These are phyloP conservation scores for Acronicta aceris DNA, from an alignment of 2,888 invertebrate genomes.

Conservation along the genomic window DNA sequence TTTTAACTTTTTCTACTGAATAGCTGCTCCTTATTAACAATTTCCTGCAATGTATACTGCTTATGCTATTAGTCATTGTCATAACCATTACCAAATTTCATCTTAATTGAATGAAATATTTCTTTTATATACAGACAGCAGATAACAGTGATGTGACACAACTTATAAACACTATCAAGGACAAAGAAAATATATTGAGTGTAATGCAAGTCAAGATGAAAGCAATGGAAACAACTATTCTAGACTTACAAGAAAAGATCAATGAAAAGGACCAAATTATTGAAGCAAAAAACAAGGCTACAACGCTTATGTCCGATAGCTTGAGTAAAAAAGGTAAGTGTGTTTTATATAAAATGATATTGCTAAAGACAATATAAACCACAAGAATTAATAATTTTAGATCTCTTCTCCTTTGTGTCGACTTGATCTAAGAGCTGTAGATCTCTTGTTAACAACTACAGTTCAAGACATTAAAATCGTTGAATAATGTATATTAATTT, in stretches of 20 bases:
- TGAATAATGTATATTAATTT: not conserved
- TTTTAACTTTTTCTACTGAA: too few species aligned
- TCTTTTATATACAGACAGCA: slow-evolving; percentile 59
- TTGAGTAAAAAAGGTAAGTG: slow-evolving; percentile 90
- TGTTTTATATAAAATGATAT: not conserved
- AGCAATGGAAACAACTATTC: slow-evolving; percentile 92
- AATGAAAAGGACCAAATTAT: slow-evolving; percentile 95
- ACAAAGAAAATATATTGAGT: slow-evolving; percentile 82
- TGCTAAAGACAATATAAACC: not conserved
- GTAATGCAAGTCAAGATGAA: slow-evolving; percentile 83
- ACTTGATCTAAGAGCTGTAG: not conserved
- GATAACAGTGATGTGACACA: slow-evolving; percentile 83
- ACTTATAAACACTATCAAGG: slow-evolving; percentile 91
- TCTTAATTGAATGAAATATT: not conserved
- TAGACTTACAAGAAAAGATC: slow-evolving; percentile 95
- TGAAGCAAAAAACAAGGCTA: slow-evolving; percentile 94
- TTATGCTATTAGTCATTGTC: too few species aligned
- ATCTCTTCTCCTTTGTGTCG: too few species aligned
- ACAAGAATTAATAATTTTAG: too few species aligned
- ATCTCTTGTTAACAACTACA: not conserved
- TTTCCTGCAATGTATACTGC: too few species aligned
- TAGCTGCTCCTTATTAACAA: too few species aligned
- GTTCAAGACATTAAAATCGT: too few species aligned
- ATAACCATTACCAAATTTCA: too few species aligned
- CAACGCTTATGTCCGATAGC: slow-evolving; percentile 93